These are phyloP conservation scores for Melanotaenia maccullochi DNA, from an alignment of 2,797 vertebrate genomes.

Conservation along the genomic window DNA sequence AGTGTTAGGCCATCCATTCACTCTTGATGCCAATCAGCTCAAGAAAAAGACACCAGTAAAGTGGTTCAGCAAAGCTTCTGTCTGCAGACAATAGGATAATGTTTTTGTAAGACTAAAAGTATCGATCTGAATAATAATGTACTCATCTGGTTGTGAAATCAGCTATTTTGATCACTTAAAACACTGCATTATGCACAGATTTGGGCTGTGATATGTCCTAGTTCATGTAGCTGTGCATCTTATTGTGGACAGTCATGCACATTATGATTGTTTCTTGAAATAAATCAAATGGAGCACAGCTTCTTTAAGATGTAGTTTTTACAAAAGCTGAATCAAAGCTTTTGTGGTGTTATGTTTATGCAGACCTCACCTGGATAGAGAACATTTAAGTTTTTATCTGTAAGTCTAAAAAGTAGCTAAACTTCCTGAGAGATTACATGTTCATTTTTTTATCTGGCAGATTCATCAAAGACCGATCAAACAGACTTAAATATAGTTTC, in stretches of 20 bases:
- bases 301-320: no score
- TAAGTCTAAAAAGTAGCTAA: no score
- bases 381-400: no score
- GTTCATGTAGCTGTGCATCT: background rate
- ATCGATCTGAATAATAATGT: background rate
- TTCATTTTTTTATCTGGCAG: no score
- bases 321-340: no score
- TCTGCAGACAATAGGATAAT: conserved; percentile 17
- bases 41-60: conserved; percentile 13
- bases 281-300: background rate
- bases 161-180: background rate
- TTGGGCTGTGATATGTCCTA: background rate
- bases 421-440: no score
- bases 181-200: background rate
- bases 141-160: background rate
- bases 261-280: background rate
- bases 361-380: no score
- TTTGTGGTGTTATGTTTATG: no score
- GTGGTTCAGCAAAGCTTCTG: background rate
- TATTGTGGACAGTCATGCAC: background rate
- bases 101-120: conserved; percentile 7
- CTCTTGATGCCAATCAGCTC: conserved; percentile 9
- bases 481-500: no score
- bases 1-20: background rate
- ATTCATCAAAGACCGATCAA: no score